Base-by-base conservation (phyloP, 1,140 invertebrate genomes). In the Pristionchus pacificus region DNA sequence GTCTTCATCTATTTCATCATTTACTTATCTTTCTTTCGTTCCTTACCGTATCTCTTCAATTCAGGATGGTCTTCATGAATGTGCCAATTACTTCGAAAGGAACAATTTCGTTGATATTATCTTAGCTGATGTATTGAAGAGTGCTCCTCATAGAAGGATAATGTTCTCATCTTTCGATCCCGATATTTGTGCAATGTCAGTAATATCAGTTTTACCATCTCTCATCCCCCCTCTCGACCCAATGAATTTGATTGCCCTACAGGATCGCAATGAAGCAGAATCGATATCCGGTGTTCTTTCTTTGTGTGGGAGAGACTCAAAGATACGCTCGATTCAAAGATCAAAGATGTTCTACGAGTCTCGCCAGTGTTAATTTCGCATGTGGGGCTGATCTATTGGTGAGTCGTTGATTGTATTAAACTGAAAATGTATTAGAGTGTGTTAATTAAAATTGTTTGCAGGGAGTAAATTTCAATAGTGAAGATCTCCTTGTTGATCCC, bases 121-220 rank as follows among this genome's bases (percentile, higher is more conserved):
- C 65, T 69, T 84, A 2, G 70, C 74, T 3, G 78, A 80, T 28
- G 73, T 84, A n/a, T 33, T 84, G 14, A 78, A 78, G 25, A 57
- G 77, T 63, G 82, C 83, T 19, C 75, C 72, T 15, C 65, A 70
- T 1, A 72, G 82, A 33, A 71, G 80, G 10, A 79, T 84, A n/a
- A 78, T 84, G 32, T 84, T 84, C 68, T 83, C 80, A 1, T 80
- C 74, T 27, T 84, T 84, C 62, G 78, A 84, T 78, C 81, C 82
- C 1, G 82, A 84, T 72, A 80, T 84, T 63, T 84, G 82, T 63
- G 72, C 74, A 33, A 83, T 84, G 82, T 84, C 72, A 62, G 79
- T 65, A 59, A 32, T 15, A 49, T 68, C 62, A 6, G 13, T 31
- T 10, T 65, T 65, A n/a, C 14, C 13, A 19, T 60, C n/a, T 19